Evolutionary conservation across 2,888 invertebrate genomes (phyloP).

Genomic region (Helobdella robusta): DNA sequence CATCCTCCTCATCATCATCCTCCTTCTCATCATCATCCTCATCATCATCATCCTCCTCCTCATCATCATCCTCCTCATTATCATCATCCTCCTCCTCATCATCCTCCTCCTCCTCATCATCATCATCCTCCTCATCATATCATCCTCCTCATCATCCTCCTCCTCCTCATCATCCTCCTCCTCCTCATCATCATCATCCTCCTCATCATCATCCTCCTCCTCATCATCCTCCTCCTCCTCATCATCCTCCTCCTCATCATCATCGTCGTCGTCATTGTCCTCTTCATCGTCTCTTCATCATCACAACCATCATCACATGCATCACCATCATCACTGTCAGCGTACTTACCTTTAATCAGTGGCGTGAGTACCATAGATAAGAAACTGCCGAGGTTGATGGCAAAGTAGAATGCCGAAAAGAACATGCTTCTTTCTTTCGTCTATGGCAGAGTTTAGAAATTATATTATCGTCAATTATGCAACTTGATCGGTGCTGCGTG

Average conservation of each 20-base stretch:
- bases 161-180: slow-evolving; percentile 17
- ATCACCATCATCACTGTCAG: not conserved
- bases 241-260: slow-evolving; percentile 22
- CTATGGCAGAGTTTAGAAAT: slow-evolving; percentile 5
- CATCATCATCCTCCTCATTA: slow-evolving; percentile 22
- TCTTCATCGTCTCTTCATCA: not conserved
- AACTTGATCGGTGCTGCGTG: no score
- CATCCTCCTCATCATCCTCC: slow-evolving; percentile 21
- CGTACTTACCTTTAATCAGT: slow-evolving; percentile 59
- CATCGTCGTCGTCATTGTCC: slow-evolving; percentile 15
- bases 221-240: slow-evolving; percentile 18
- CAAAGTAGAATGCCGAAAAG: slow-evolving; percentile 87
- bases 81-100: slow-evolving; percentile 17
- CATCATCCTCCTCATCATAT: slow-evolving; percentile 15
- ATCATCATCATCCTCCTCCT: slow-evolving; percentile 15
- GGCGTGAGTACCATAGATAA: slow-evolving; percentile 81
- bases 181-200: slow-evolving; percentile 19
- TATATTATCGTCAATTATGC: no score
- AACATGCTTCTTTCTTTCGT: slow-evolving; percentile 64
- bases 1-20: slow-evolving; percentile 17
- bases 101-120: slow-evolving; percentile 20
- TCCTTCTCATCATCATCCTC: slow-evolving; percentile 23
- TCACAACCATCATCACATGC: slow-evolving; percentile 8
- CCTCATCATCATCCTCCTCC: slow-evolving; percentile 19
- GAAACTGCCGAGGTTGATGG: slow-evolving; percentile 78